Conservation (phyloP, 2,888 invertebrate genomes). For the Synergus laeviventris region DNA sequence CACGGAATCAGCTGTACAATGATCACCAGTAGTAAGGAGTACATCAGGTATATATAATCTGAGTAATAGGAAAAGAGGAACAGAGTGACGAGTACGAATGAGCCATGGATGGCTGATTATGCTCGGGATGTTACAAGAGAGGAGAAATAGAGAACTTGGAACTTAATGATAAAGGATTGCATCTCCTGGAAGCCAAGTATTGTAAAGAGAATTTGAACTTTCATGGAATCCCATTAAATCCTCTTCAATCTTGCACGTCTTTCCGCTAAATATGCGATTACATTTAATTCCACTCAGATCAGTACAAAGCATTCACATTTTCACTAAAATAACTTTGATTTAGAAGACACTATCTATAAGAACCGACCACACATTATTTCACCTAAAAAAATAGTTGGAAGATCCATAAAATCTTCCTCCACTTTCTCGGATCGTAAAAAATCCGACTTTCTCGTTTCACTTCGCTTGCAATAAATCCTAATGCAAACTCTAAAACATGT, state of each 20-base stretch:
- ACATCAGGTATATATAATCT: neutral
- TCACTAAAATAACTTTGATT: too few relatives aligned
- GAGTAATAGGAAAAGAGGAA: conserved; percentile 5
- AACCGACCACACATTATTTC: neutral
- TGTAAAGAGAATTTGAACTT: neutral
- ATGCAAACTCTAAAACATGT: neutral
- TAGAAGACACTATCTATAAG: neutral
- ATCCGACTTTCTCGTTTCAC: neutral
- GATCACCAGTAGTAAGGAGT: neutral
- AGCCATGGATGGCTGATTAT: conserved; percentile 12
- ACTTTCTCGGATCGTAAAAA: neutral
- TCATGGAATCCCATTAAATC: neutral
- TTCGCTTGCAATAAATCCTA: neutral
- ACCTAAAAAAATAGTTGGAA: neutral
- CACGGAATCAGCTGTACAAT: conserved; percentile 3
- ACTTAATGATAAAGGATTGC: neutral
- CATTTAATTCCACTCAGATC: neutral
- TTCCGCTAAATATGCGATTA: neutral
- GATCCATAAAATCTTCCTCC: neutral
- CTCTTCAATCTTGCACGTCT: neutral
- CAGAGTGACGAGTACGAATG: conserved; percentile 2
- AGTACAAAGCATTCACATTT: neutral
- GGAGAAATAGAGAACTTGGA: neutral
- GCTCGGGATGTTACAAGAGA: neutral
- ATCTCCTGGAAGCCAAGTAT: neutral